Percentiles rank a stretch among this genome's conserved stretches.
These are phyloP conservation scores for Eciton burchellii DNA, from an alignment of 1,140 invertebrate genomes.

Conservation along the genomic window DNA sequence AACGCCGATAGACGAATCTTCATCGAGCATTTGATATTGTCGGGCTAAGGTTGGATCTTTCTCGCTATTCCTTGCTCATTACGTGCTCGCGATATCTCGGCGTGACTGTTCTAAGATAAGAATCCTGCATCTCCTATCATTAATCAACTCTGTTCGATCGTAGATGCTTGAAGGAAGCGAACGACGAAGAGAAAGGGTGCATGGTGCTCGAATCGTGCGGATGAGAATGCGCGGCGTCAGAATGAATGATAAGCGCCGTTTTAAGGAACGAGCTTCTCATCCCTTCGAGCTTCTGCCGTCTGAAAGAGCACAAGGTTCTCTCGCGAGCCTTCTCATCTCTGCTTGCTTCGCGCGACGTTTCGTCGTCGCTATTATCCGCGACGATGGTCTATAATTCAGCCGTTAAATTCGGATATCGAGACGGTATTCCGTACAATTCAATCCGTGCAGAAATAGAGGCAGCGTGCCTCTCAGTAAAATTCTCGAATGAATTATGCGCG, in stretches of 20 bases:
- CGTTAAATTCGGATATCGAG: slow-evolving; percentile 35
- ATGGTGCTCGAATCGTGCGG: background rate
- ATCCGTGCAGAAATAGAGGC: slow-evolving; percentile 33
- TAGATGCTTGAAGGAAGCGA: slow-evolving; percentile 7
- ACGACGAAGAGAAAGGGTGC: slow-evolving; percentile 7
- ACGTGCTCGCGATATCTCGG: slow-evolving; percentile 8
- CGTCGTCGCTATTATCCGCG: slow-evolving; percentile 28
- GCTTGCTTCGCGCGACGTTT: slow-evolving; percentile 24
- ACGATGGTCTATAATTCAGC: slow-evolving; percentile 47
- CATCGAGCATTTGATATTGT: no score
- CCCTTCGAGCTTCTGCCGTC: slow-evolving; percentile 36
- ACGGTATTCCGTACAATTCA: slow-evolving; percentile 27
- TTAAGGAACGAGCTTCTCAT: slow-evolving; percentile 48
- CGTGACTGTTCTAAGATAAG: slow-evolving; percentile 9
- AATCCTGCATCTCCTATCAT: slow-evolving; percentile 12
- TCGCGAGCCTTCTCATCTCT: slow-evolving; percentile 29
- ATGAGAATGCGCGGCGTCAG: slow-evolving; percentile 30
- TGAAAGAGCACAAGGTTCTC: slow-evolving; percentile 19
- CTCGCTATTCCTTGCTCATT: background rate
- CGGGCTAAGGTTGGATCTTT: background rate
- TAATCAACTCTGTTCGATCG: slow-evolving; percentile 49
- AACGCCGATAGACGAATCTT: background rate
- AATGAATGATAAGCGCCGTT: slow-evolving; percentile 56
- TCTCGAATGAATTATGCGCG: slow-evolving; percentile 25
- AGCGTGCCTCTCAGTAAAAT: slow-evolving; percentile 20